These are phyloP conservation scores for Numenius arquata DNA, from an alignment of 2,113 vertebrate genomes.

Conservation along the genomic window DNA sequence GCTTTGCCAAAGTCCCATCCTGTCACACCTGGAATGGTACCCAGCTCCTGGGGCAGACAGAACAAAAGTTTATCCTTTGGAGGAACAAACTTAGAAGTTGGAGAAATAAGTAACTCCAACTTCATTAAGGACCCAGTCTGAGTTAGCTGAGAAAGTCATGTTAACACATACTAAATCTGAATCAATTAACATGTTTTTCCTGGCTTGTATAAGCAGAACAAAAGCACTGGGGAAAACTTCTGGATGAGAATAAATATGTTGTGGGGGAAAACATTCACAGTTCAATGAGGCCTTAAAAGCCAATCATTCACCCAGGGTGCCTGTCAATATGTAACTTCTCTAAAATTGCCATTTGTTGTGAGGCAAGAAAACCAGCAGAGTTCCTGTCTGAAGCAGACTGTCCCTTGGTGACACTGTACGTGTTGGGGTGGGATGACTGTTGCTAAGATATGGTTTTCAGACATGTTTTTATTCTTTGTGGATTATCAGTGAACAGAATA, in stretches of 20 bases:
- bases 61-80: not conserved
- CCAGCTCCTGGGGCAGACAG: not conserved
- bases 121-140: not conserved
- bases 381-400: not conserved
- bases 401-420: not conserved
- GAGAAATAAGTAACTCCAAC: not conserved
- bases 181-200: not conserved
- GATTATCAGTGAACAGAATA: not conserved
- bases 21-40: not conserved
- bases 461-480: not conserved
- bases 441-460: not conserved
- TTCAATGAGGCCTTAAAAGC: not conserved
- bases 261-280: not conserved
- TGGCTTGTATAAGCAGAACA: not conserved
- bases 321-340: not conserved
- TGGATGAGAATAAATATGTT: not conserved
- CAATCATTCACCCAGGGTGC: not conserved
- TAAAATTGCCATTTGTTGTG: not conserved
- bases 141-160: not conserved
- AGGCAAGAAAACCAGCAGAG: not conserved
- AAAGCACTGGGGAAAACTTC: constrained; percentile 3
- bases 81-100: not conserved
- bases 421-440: not conserved
- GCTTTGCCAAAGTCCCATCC: not conserved
- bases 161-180: constrained; percentile 3